Percentiles rank a stretch among this genome's conserved stretches.
phyloP scores from a whole-genome alignment of 2,113 vertebrate genomes.

The Copsychus sechellarum region DNA sequence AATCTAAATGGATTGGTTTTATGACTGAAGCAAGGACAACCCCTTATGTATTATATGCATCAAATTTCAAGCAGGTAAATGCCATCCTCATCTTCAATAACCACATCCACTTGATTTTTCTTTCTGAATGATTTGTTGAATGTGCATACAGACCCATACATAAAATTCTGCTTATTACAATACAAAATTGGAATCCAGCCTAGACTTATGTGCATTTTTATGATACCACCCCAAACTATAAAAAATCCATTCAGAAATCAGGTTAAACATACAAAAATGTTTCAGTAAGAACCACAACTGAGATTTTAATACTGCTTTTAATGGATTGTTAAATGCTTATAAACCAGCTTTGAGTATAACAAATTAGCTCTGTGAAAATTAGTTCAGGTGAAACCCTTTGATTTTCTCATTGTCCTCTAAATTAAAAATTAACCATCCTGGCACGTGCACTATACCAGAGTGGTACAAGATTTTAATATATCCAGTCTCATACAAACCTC shows the following conservation, averaged over 20 bases:
- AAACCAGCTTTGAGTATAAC: constrained; percentile 58
- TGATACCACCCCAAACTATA: constrained; percentile 34
- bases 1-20: constrained; percentile 56
- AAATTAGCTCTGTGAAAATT: constrained; percentile 78
- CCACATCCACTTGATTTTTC: constrained; percentile 58
- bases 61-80: constrained; percentile 63
- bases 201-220: constrained; percentile 61
- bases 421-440: constrained; percentile 78
- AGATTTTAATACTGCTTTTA: constrained; percentile 63
- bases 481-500: constrained; percentile 70
- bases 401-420: constrained; percentile 74
- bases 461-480: constrained; percentile 70
- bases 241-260: constrained; percentile 57
- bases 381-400: constrained; percentile 77
- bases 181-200: constrained; percentile 41
- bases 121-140: constrained; percentile 60
- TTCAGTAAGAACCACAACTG: constrained; percentile 13
- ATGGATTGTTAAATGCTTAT: constrained; percentile 69
- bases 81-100: constrained; percentile 52
- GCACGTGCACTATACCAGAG: constrained; percentile 53
- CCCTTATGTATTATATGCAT: constrained; percentile 55
- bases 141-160: constrained; percentile 28
- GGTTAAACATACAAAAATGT: constrained; percentile 35
- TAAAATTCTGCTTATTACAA: constrained; percentile 60
- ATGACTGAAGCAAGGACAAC: constrained; percentile 57